Base-by-base conservation (phyloP, 2,797 vertebrate species). In the Sardinella longiceps region DNA sequence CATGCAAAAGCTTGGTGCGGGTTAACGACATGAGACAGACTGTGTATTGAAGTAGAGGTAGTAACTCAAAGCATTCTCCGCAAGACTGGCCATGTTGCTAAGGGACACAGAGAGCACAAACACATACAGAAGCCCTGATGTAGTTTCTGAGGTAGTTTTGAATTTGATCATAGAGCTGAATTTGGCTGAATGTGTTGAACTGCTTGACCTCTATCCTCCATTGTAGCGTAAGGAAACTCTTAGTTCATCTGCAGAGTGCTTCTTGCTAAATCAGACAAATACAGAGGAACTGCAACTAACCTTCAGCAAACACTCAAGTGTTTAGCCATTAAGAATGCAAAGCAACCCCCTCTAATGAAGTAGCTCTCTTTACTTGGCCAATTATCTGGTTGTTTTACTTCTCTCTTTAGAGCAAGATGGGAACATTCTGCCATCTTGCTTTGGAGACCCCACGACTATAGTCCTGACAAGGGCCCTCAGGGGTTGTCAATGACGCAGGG, bases 31-130 rank as follows among this genome's bases (percentile, higher is more conserved):
- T 20, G 33, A 33, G 66, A 74, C 56, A 60, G 23, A 15, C n/a
- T 25, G 33, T 15, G 18, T 33, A 39, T 6, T 37, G 33, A 74
- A 20, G 37, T 77, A 70, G 28, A 33, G 4, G 70, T 2, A 39
- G 15, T 87, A 86, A 85, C 37, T 18, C 48, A 81, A 83, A 80
- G 83, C 48, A 37, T 85, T 83, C 86, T 83, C 83, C 66, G 20
- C 15, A 37, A 39, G 70, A 43, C 70, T 77, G 33, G 70, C 33
- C 70, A 77, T 37, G 70, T 77, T 77, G 70, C 70, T 43, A 77
- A 77, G 70, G 70, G 70, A 43, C 20, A 15, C 33, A 39, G 33
- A 4, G 33, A 77, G 20, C 70, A 77, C 70, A 20, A 77, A 43
- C 37, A 77, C 70, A 77, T 43, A 77, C 18, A 77, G 20, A 28